phyloP scores from a whole-genome alignment of 2,113 vertebrate species.

The Dasyurus viverrinus region DNA sequence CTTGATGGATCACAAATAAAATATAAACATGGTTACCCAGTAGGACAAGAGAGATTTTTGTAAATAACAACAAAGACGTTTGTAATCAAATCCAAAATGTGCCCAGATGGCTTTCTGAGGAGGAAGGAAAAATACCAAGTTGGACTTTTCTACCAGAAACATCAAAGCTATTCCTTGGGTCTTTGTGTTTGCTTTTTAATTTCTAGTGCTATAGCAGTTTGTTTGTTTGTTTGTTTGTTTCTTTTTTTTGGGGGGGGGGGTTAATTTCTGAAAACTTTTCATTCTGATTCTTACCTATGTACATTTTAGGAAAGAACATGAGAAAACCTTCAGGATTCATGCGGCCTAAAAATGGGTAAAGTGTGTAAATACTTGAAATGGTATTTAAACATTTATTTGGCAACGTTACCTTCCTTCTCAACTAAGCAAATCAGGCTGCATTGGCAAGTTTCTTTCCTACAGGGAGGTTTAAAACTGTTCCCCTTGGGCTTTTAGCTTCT shows the following conservation, averaged over 20 bases:
- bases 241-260: too few relatives aligned
- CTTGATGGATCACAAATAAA: constrained; percentile 37
- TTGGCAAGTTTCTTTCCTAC: not conserved
- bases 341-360: not conserved
- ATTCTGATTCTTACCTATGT: not conserved
- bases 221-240: too few relatives aligned
- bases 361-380: not conserved
- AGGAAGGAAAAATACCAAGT: constrained; percentile 57
- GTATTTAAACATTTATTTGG: not conserved
- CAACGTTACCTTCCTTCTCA: not conserved
- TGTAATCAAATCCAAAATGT: constrained; percentile 59
- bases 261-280: not conserved
- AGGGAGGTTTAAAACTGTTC: not conserved
- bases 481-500: not conserved
- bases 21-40: constrained; percentile 51
- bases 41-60: constrained; percentile 53
- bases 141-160: constrained; percentile 55
- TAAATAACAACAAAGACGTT: constrained; percentile 1
- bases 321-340: not conserved
- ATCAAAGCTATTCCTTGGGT: constrained; percentile 59
- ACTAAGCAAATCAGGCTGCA: not conserved
- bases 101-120: constrained; percentile 60
- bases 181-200: constrained; percentile 69
- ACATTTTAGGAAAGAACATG: not conserved
- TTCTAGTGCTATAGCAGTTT: constrained; percentile 38